Base-by-base conservation (phyloP, 2,113 vertebrate species). In the Acanthochromis polyacanthus region DNA sequence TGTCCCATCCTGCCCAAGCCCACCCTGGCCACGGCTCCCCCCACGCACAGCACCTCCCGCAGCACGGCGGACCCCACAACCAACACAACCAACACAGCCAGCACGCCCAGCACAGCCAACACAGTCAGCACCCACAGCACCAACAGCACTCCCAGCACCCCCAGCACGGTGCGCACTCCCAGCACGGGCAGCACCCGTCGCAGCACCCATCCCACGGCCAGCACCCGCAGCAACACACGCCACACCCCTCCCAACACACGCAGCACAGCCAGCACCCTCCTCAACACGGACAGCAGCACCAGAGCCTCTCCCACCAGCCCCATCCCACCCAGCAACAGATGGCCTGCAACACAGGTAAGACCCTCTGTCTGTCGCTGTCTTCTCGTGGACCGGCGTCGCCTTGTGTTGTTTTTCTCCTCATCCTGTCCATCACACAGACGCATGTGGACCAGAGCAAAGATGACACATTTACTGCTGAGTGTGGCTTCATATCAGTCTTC, bases 281-380 rank as follows among this genome's bases (percentile, higher is more conserved):
- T 32, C 93, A 95, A 61, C 95, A 93, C 14, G 92, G 90, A 66
- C 94, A 95, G 85, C 95, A 95, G 89, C 96, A 96, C 45, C 96
- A 93, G 93, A 92, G 94, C 78, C 93, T 96, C 82, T 88, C 95
- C 85, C 96, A 96, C 83, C 96, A 95, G 90, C 89, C 94, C 67
- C 95, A 95, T 88, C 94, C 95, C 87, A 92, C 95, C 84, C 96
- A 96, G 91, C 96, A 96, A 81, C 95, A 96, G 92, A 94, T 97
- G 92, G 92, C 95, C 92, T 97, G 96, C 94, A 96, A 93, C 91
- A 93, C 96, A 73, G 96, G 96, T 97, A 95, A 96, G 96, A 81
- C 68, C 66, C 22, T 32, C 59, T 45, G 61, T 68, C 58, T 36
- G 61, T 22, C 80, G n/a, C 36, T 23, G 59, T 63, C 56, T 55